Base-by-base conservation (phyloP, 2,888 invertebrate genomes). In the Eubasilissa splendida region DNA sequence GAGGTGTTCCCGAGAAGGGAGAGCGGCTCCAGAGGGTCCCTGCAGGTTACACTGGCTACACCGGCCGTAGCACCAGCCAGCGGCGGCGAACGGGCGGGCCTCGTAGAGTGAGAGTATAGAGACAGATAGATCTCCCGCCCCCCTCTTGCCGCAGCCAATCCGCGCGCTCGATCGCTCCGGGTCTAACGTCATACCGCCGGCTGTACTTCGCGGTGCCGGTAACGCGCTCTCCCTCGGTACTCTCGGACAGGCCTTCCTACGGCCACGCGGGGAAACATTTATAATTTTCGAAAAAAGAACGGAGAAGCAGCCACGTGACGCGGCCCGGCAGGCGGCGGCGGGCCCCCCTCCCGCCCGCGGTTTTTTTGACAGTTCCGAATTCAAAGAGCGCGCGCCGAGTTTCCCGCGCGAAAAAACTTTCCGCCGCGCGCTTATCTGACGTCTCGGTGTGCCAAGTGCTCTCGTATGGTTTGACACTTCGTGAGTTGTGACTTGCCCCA, bases 181-280 rank as follows among this genome's bases (percentile, higher is more conserved):
- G 88, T 88, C 87, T 87, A 87, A 83, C 85, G 84, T 85, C 85
- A 86, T 86, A 86, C 90, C 88, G 88, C 88, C 88, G 88, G 88
- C 89, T 88, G 88, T 89, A 88, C 88, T 88, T 89, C 89, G 88
- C 88, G 88, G 86, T 86, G 86, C 86, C 87, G 87, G 81, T 77
- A 77, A 77, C 70, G 77, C 70, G 77, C 66, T 76, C 63, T 65
- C 74, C 50, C 76, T 66, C 76, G 63, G 76, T 76, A 76, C 63
- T 63, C 53, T 66, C 75, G 56, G 56, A 52, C 63, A 22, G 22
- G 60, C 14, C 59, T 52, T 22, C 33, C 52, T 76, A 60, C 59
- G 42, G 50, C 59, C 63, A 66, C 68, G 65, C 14, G 76, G 66
- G 66, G 66, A 76, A 76, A 76, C 52, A 63, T 53, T 54, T 63